Conservation (phyloP, 2,888 invertebrate species). For the Gymnoscelis rufifasciata region DNA sequence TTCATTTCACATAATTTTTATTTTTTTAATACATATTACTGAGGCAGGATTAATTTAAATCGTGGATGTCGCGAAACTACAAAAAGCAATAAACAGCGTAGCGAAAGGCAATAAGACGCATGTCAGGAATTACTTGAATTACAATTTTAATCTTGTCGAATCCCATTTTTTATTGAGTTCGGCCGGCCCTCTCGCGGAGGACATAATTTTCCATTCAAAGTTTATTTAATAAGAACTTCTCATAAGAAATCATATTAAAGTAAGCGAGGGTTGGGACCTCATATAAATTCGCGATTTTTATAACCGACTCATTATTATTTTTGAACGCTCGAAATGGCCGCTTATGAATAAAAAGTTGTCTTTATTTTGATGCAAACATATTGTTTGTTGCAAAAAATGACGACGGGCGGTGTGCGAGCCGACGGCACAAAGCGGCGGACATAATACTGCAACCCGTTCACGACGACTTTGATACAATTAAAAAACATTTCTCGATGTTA, state of each 20-base stretch:
- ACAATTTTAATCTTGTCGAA: conserved; percentile 79
- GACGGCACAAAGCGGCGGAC: conserved; percentile 39
- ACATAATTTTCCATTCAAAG: conserved; percentile 72
- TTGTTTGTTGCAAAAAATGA: conserved; percentile 56
- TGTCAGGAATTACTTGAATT: conserved; percentile 74
- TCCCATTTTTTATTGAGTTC: conserved; percentile 74
- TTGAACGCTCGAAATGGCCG: conserved; percentile 59
- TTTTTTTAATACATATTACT: conserved; percentile 18
- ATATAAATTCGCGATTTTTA: conserved; percentile 75
- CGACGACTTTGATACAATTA: conserved; percentile 34
- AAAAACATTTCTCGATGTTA: conserved; percentile 32
- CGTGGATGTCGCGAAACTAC: conserved; percentile 40
- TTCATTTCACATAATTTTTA: conserved; percentile 2
- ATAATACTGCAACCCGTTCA: conserved; percentile 29
- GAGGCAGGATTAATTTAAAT: conserved; percentile 47
- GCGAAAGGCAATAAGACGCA: conserved; percentile 73
- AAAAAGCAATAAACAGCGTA: conserved; percentile 52
- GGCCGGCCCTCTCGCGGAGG: conserved; percentile 50
- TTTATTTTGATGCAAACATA: conserved; percentile 73
- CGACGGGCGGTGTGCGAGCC: conserved; percentile 36
- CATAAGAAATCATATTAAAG: conserved; percentile 70
- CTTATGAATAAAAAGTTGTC: conserved; percentile 69
- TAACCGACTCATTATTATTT: conserved; percentile 72
- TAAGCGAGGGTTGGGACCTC: conserved; percentile 44
- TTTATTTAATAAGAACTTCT: conserved; percentile 71